Percentiles rank a stretch among this genome's conserved stretches.
phyloP scores from a whole-genome alignment of 2,797 vertebrate species.

The Enteromius trimaculatus region DNA sequence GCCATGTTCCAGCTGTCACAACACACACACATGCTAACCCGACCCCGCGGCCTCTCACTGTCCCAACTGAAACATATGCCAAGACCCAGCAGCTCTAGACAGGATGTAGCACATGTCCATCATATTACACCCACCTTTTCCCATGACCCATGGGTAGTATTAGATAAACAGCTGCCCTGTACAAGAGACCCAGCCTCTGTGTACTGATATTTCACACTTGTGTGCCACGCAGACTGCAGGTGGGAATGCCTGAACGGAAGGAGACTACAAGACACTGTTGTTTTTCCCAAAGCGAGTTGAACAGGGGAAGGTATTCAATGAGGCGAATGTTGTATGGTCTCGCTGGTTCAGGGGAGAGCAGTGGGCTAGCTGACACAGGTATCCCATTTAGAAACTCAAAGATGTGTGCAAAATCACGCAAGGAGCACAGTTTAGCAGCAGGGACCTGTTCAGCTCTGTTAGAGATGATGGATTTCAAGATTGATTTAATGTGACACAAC shows the following conservation, averaged over 20 bases:
- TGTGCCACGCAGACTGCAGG: conserved; percentile 68
- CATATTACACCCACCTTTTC: conserved; percentile 72
- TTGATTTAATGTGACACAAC: conserved; percentile 9
- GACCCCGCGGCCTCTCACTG: conserved; percentile 51
- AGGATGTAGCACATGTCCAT: conserved; percentile 80
- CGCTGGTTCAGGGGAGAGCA: conserved; percentile 64
- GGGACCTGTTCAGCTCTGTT: conserved; percentile 17
- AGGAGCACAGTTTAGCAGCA: conserved; percentile 22
- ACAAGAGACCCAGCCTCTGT: conserved; percentile 61
- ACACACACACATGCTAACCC: conserved; percentile 56
- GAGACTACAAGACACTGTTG: conserved; percentile 69
- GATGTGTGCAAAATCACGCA: conserved; percentile 6
- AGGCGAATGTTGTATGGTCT: conserved; percentile 34
- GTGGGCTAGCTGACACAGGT: conserved; percentile 62
- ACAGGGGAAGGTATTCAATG: conserved; percentile 72
- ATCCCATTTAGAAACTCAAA: conserved; percentile 17
- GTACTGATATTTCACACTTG: conserved; percentile 77
- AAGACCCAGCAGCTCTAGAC: conserved; percentile 63
- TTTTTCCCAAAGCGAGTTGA: conserved; percentile 58
- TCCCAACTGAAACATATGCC: conserved; percentile 44
- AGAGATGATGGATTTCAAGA: not conserved
- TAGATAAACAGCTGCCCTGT: conserved; percentile 74
- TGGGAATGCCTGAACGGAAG: conserved; percentile 73
- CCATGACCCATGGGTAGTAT: conserved; percentile 72
- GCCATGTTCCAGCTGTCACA: conserved; percentile 62